phyloP scores from a whole-genome alignment of 1,140 invertebrate genomes.

The Tetramorium parvispinum region DNA sequence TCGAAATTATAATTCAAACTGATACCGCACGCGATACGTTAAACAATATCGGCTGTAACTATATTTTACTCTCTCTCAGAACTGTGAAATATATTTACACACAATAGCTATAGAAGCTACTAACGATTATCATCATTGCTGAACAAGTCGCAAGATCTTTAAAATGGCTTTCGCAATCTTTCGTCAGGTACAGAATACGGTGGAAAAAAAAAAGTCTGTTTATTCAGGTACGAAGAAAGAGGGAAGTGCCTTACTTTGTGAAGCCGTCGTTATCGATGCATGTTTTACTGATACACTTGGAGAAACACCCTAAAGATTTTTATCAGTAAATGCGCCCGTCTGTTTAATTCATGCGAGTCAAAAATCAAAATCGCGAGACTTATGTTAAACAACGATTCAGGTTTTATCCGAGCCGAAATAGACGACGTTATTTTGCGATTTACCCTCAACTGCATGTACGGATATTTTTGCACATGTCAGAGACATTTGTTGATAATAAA shows the following conservation, averaged over 20 bases:
- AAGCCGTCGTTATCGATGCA: slow-evolving; percentile 28
- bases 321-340: slow-evolving; percentile 17
- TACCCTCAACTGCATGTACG: slow-evolving; percentile 78
- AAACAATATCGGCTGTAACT: slow-evolving; percentile 12
- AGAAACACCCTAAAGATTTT: slow-evolving; percentile 19
- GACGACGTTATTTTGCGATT: slow-evolving; percentile 25
- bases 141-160: slow-evolving; percentile 12
- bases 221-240: slow-evolving; percentile 53
- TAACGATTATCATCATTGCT: slow-evolving; percentile 18
- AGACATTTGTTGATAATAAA: slow-evolving; percentile 15
- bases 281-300: slow-evolving; percentile 1
- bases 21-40: slow-evolving; percentile 22
- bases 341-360: background rate
- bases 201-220: slow-evolving; percentile 9
- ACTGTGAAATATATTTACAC: slow-evolving; percentile 23
- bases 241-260: background rate
- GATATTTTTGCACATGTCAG: slow-evolving; percentile 61
- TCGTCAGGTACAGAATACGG: slow-evolving; percentile 48
- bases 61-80: background rate
- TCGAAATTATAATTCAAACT: slow-evolving; percentile 61
- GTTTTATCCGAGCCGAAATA: background rate
- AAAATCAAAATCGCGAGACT: slow-evolving; percentile 35
- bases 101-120: slow-evolving; percentile 41
- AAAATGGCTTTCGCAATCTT: slow-evolving; percentile 26
- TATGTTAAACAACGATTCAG: slow-evolving; percentile 34